These are phyloP conservation scores for Aethes cnicana DNA, from an alignment of 2,888 invertebrate species.

Conservation along the genomic window DNA sequence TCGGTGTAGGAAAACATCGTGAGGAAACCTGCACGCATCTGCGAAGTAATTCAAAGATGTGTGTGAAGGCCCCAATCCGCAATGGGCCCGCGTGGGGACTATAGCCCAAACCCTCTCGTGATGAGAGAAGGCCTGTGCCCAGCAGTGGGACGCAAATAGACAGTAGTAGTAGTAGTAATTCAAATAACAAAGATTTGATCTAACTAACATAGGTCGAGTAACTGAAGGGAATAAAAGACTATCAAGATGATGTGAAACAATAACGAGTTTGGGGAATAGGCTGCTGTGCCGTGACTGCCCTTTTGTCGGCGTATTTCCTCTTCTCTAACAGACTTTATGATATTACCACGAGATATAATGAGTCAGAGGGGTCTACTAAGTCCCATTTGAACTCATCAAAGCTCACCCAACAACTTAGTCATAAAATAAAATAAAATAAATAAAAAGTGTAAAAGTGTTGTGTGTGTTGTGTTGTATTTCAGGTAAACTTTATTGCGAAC, in stretches of 20 bases:
- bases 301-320: slow-evolving; percentile 40
- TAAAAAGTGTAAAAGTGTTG: too few species aligned
- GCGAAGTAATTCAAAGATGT: too few species aligned
- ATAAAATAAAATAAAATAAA: slow-evolving; percentile 12
- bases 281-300: slow-evolving; percentile 53
- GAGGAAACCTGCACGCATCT: too few species aligned
- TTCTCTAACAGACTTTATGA: slow-evolving; percentile 13
- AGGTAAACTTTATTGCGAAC: slow-evolving; percentile 35
- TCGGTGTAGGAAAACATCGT: too few species aligned
- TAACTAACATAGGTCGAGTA: not conserved
- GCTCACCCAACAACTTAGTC: not conserved
- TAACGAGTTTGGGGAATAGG: slow-evolving; percentile 70
- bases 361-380: slow-evolving; percentile 1
- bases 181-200: not conserved
- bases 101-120: too few species aligned
- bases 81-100: too few species aligned
- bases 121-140: too few species aligned
- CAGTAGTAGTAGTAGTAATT: too few species aligned
- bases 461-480: slow-evolving; percentile 27
- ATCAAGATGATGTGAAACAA: slow-evolving; percentile 58
- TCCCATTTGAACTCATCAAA: not conserved
- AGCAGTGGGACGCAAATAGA: too few species aligned
- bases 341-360: slow-evolving; percentile 15
- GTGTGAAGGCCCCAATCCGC: too few species aligned
- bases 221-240: slow-evolving; percentile 36